Conservation (phyloP, 2,888 invertebrate genomes). For the Andrena hattorfiana region DNA sequence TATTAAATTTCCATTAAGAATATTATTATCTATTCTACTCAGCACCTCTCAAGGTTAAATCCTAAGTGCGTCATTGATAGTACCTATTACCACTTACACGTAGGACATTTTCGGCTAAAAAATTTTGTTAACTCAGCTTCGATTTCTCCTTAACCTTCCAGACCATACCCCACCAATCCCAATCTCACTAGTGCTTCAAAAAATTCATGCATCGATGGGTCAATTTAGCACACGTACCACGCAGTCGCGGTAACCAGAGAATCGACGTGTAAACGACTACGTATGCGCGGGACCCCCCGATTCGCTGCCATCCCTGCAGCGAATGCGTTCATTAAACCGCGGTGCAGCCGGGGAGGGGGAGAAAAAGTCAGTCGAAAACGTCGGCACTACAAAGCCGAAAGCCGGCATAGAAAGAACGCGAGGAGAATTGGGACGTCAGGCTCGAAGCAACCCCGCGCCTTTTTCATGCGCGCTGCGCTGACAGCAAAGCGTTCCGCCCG, state of each 20-base stretch:
- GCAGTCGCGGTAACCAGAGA: background rate
- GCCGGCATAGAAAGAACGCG: constrained; percentile 43
- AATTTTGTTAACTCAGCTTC: too few relatives aligned
- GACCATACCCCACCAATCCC: too few relatives aligned
- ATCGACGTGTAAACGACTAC: background rate
- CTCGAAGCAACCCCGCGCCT: constrained; percentile 30
- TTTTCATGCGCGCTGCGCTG: constrained; percentile 28
- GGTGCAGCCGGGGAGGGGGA: background rate
- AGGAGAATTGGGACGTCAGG: constrained; percentile 38
- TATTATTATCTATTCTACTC: too few relatives aligned
- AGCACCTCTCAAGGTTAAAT: too few relatives aligned
- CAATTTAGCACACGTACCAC: background rate
- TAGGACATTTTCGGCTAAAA: too few relatives aligned
- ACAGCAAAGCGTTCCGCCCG: constrained; percentile 43
- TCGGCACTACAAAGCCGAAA: constrained; percentile 47
- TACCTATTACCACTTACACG: too few relatives aligned
- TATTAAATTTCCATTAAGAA: too few relatives aligned
- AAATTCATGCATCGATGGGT: too few relatives aligned
- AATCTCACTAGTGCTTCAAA: too few relatives aligned
- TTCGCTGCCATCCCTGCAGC: constrained; percentile 38
- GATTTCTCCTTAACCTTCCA: too few relatives aligned
- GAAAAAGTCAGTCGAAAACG: constrained; percentile 32
- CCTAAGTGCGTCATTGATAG: too few relatives aligned
- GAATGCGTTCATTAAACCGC: constrained; percentile 41
- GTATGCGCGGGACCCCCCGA: background rate